A percentile compares a stretch with the other conserved stretches of the same genome.
Conservation (phyloP, 2,888 invertebrate genomes). For the Apodemia duryi region DNA sequence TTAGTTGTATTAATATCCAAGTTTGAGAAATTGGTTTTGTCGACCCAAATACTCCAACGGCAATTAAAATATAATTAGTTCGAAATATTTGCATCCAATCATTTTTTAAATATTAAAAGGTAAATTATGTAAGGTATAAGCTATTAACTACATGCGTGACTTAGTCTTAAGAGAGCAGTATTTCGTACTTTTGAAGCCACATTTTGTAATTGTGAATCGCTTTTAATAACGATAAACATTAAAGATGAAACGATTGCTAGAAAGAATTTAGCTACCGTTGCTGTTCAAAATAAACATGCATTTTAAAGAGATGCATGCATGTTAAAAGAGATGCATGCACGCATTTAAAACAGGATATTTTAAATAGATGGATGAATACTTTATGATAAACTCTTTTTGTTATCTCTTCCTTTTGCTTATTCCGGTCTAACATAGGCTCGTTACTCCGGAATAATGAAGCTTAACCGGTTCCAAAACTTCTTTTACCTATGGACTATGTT, state of each 20-base stretch:
- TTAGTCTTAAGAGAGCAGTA: not conserved
- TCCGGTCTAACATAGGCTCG: too few relatives aligned
- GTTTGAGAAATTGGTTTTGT: conserved; percentile 20
- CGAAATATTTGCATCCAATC: conserved; percentile 13
- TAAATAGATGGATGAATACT: too few relatives aligned
- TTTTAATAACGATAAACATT: not conserved
- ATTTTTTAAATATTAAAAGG: not conserved
- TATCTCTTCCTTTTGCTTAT: too few relatives aligned
- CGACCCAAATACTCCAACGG: conserved; percentile 18
- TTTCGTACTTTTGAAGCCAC: not conserved
- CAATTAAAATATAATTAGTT: conserved; percentile 19
- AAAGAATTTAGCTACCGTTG: not conserved
- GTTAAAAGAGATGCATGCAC: too few relatives aligned
- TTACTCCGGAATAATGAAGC: too few relatives aligned
- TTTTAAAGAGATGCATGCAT: too few relatives aligned
- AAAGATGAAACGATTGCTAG: not conserved
- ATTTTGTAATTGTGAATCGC: not conserved
- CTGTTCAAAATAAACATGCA: too few relatives aligned
- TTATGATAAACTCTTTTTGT: too few relatives aligned
- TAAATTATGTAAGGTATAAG: not conserved
- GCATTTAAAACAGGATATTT: too few relatives aligned
- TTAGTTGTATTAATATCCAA: conserved; percentile 20
- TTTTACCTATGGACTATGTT: too few relatives aligned
- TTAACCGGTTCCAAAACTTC: too few relatives aligned
- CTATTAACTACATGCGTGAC: not conserved